A percentile compares a stretch with the other conserved stretches of the same genome.
Evolutionary conservation across 2,797 vertebrate species (phyloP).

Genomic region (Octomys mimax): DNA sequence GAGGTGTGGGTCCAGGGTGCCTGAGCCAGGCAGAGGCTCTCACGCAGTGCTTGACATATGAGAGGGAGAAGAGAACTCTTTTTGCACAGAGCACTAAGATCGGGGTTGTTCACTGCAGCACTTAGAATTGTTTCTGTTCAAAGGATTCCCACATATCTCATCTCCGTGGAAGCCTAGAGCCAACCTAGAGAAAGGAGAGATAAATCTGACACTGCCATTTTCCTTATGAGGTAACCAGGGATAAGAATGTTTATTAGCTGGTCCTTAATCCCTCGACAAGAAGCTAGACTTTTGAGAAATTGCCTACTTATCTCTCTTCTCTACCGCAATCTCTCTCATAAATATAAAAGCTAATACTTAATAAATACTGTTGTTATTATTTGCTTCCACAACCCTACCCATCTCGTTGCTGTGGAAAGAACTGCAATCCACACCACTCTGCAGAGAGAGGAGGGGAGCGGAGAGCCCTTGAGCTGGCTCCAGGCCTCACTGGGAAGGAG

Average conservation of each 20-base stretch:
- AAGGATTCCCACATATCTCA: background rate
- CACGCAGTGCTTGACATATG: background rate
- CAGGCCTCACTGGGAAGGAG: fast-evolving
- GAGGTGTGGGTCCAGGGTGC: background rate
- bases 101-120: background rate
- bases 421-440: background rate
- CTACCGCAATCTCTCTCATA: background rate
- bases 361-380: background rate
- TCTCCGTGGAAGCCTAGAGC: background rate
- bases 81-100: background rate
- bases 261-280: background rate
- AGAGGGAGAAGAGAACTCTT: background rate
- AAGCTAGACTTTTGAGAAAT: background rate
- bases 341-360: background rate
- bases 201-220: background rate
- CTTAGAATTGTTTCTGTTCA: background rate
- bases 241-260: background rate
- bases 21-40: background rate
- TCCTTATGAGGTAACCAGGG: background rate
- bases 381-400: background rate
- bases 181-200: background rate
- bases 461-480: conserved; percentile 57
- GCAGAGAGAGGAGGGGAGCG: background rate
- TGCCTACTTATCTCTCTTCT: background rate
- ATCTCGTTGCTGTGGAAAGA: background rate